Percentiles rank a stretch among this genome's conserved stretches.
Evolutionary conservation across 1,140 invertebrate species (phyloP).

Genomic region (Myzus persicae): DNA sequence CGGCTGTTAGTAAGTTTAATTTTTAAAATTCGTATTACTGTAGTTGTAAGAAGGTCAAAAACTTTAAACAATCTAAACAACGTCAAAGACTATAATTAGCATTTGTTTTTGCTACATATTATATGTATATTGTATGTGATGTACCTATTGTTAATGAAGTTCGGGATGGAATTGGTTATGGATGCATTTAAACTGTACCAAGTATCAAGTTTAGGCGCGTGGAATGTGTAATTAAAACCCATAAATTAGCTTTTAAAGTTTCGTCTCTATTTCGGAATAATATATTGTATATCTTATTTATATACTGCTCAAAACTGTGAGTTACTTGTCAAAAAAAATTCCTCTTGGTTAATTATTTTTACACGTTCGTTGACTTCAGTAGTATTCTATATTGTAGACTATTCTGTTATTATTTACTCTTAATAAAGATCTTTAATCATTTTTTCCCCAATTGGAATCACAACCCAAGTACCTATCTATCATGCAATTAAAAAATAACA

Average conservation of each 20-base stretch:
- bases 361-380: background rate
- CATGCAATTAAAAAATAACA: background rate
- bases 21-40: background rate
- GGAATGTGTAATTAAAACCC: slow-evolving; percentile 47
- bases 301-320: background rate
- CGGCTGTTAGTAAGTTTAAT: background rate
- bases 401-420: background rate
- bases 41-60: background rate
- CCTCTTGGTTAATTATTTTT: background rate
- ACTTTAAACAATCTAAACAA: background rate
- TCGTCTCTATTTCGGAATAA: background rate
- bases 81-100: background rate
- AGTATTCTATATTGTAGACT: background rate
- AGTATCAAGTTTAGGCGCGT: background rate
- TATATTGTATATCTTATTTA: background rate
- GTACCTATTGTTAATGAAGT: slow-evolving; percentile 36
- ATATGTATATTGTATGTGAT: background rate
- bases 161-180: background rate
- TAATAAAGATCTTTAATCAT: background rate
- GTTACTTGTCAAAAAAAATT: background rate
- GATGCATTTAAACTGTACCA: slow-evolving; percentile 9
- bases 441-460: background rate
- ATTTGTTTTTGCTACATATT: background rate
- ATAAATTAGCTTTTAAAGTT: slow-evolving; percentile 42
- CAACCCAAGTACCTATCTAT: background rate